Base-by-base conservation (phyloP, 2,113 vertebrate genomes). In the Strix uralensis region DNA sequence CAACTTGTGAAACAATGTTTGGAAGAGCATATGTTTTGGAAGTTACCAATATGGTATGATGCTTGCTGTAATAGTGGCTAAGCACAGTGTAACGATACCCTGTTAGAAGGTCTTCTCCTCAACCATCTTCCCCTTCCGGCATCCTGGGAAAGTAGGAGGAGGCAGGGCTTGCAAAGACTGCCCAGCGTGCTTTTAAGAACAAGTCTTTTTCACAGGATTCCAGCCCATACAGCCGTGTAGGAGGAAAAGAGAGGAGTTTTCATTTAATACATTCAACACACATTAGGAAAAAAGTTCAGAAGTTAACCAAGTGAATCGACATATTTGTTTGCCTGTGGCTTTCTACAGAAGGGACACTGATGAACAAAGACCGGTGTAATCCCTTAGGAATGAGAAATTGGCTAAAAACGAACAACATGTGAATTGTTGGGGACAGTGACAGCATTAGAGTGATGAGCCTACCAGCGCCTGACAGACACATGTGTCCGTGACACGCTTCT, bases 361-460 rank as follows among this genome's bases (percentile, higher is more conserved):
- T 75, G 80, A 71, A 91, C 44, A 62, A 93, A 89, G 83, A 78
- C 10, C 83, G 69, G 23, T 19, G 88, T 92, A 92, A 95, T 72
- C 80, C 75, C 61, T 92, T 23, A 66, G 88, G 92, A 97, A 96
- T 91, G 95, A 94, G 88, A 69, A 36, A 15, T 47, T 87, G 80
- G 86, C 63, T 84, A 44, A 54, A 85, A 95, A 58, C 2, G 26
- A 89, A 87, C 81, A 96, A 89, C 71, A 54, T 38, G 25, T 0
- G 11, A 93, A 88, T 87, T 91, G 70, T 2, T 72, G n/a, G 71
- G 83, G 73, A 84, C 86, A 69, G 67, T 73, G 29, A 66, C 12
- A 81, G 81, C 67, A 47, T 46, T 27, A 72, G 71, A 57, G 73
- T 16, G 44, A 81, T 21, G 77, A 95, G 80, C 27, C 59, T 61